These are phyloP conservation scores for Rhagonycha fulva DNA, from an alignment of 2,888 invertebrate species.

Conservation along the genomic window DNA sequence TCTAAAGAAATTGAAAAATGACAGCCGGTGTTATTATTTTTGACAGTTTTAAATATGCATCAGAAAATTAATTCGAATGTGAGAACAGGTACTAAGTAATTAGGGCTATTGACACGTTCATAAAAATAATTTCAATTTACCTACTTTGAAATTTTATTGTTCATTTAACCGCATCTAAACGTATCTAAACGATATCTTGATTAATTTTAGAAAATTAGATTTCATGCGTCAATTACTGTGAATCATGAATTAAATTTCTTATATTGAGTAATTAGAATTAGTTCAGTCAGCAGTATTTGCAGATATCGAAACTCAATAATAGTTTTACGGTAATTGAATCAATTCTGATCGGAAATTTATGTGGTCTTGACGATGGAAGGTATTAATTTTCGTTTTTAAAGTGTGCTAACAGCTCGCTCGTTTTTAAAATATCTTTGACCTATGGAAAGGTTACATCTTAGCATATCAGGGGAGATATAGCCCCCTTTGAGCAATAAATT, in stretches of 20 bases:
- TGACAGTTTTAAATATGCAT: background rate
- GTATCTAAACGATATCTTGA: constrained; percentile 19
- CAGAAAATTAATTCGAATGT: background rate
- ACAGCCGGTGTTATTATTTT: background rate
- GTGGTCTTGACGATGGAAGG: background rate
- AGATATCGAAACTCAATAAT: constrained; percentile 20
- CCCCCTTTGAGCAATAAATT: constrained; percentile 54
- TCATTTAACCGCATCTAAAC: constrained; percentile 1
- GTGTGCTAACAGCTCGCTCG: background rate
- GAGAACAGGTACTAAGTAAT: background rate
- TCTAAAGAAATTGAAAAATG: background rate
- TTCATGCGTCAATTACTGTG: constrained; percentile 47
- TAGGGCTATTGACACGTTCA: background rate
- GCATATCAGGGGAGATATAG: constrained; percentile 52
- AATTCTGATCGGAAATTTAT: background rate
- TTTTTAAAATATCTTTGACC: constrained; percentile 46
- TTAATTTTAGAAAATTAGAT: constrained; percentile 42
- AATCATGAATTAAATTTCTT: constrained; percentile 45
- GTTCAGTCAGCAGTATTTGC: constrained; percentile 50
- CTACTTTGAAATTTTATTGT: background rate
- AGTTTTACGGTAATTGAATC: background rate
- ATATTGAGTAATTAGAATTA: constrained; percentile 49
- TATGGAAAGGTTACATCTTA: constrained; percentile 53
- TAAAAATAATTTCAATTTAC: background rate
- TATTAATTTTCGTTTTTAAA: background rate